Base-by-base conservation (phyloP, 2,888 invertebrate genomes). In the Onthophagus sagittarius region DNA sequence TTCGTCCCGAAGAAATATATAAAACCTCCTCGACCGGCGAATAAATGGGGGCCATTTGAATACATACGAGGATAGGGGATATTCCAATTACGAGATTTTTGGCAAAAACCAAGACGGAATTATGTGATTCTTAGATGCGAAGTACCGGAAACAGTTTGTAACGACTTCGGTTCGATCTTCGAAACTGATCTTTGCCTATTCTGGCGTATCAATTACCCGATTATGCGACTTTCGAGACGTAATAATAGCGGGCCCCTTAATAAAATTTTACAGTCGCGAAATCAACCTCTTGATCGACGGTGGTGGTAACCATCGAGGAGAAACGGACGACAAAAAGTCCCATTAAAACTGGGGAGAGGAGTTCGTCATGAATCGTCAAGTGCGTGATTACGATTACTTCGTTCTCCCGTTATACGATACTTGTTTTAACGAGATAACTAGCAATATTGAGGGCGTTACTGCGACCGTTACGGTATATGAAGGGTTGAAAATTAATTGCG, bases 291-390 rank as follows among this genome's bases (percentile, higher is more conserved):
- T 67, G 67, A 67, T 67, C 67, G 67, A 31, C 32, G 32, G n/a
- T 7, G 67, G 11, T 5, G 23, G 14, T 13, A n/a, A 15, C 33
- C 15, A 31, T 31, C 62, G 69, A 63, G 15, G 23, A 23, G 23
- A 23, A 23, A 23, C 23, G 9, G 33, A 33, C 32, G 69, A 13
- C 5, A 11, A 67, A 77, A 77, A 79, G 75, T 77, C 78, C 79
- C 79, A 81, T 81, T 81, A 80, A 79, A 77, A 75, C 73, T 74
- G 75, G 73, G 76, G 75, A 76, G 75, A 76, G 76, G 79, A 76
- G 74, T 78, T 23, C 77, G 72, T 33, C 73, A 72, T 72, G 75
- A 75, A 75, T 73, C 75, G 67, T 76, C 76, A 77, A 78, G 79
- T 78, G 78, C 78, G 77, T 78, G 77, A 80, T 79, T 78, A 79